Conservation (phyloP, 2,888 invertebrate species). For the Mimumesa dahlbomi region DNA sequence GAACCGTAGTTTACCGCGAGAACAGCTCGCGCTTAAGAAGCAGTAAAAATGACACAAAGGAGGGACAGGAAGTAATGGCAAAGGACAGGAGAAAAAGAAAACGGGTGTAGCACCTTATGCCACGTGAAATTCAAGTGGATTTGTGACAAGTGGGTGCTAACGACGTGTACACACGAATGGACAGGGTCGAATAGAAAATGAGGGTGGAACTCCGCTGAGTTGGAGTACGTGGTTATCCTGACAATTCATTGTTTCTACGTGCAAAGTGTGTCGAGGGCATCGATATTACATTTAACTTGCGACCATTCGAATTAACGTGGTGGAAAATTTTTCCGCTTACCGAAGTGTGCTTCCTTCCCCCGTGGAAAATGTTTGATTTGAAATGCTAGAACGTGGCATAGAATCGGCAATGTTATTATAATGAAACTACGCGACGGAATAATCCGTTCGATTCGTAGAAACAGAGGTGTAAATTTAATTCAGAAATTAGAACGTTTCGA, state of each 20-base stretch:
- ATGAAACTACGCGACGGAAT: no score
- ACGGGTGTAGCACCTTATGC: slow-evolving; percentile 24
- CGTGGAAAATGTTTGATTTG: no score
- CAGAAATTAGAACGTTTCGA: no score
- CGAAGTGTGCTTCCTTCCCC: no score
- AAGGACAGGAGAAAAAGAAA: slow-evolving; percentile 18
- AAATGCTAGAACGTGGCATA: no score
- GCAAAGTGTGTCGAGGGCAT: slow-evolving; percentile 2
- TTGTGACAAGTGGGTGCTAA: slow-evolving; percentile 64
- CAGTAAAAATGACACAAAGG: slow-evolving; percentile 47
- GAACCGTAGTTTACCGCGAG: slow-evolving; percentile 37
- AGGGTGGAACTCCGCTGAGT: slow-evolving; percentile 14
- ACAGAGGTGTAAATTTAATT: no score
- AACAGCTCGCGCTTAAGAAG: slow-evolving; percentile 35
- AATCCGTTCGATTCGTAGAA: no score
- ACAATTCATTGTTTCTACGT: slow-evolving; percentile 22
- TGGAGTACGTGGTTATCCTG: slow-evolving; percentile 12
- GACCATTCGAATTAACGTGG: slow-evolving; percentile 12
- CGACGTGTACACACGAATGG: slow-evolving; percentile 69
- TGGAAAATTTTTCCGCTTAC: no score
- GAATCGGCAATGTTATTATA: no score
- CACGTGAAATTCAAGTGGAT: slow-evolving; percentile 55
- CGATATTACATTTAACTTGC: slow-evolving; percentile 19
- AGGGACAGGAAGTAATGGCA: not conserved
- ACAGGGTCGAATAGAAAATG: slow-evolving; percentile 30